Conservation (phyloP, 2,113 vertebrate species). For the Tragelaphus scriptus region DNA sequence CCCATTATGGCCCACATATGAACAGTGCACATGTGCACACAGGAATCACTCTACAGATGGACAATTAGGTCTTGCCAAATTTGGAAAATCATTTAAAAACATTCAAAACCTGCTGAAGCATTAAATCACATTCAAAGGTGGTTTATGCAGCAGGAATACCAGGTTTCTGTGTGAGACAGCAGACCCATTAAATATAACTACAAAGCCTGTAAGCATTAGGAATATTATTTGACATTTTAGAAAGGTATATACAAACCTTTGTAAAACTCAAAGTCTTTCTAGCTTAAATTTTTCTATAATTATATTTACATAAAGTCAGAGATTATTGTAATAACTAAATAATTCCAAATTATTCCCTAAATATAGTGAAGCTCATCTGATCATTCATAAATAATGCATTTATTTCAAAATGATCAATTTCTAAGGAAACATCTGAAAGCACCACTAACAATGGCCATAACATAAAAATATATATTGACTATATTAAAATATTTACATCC, state of each 20-base stretch:
- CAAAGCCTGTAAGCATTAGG: not conserved
- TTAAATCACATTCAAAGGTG: slow-evolving; percentile 1
- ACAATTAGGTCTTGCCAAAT: not conserved
- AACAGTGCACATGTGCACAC: not conserved
- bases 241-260: not conserved
- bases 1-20: not conserved
- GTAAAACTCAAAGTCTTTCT: not conserved
- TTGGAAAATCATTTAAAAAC: slow-evolving; percentile 29
- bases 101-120: slow-evolving; percentile 10
- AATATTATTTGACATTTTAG: not conserved
- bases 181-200: not conserved
- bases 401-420: not conserved
- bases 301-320: not conserved
- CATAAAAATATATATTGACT: not conserved
- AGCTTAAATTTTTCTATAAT: not conserved
- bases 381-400: not conserved
- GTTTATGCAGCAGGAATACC: not conserved
- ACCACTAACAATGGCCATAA: not conserved
- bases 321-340: not conserved
- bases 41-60: slow-evolving; percentile 14
- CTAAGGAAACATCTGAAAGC: not conserved
- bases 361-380: not conserved
- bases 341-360: not conserved
- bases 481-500: not conserved
- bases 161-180: not conserved